Evolutionary conservation across 2,797 vertebrate genomes (phyloP), one percentile per base, ranked within the genome.

Genomic region (Octomys mimax): DNA sequence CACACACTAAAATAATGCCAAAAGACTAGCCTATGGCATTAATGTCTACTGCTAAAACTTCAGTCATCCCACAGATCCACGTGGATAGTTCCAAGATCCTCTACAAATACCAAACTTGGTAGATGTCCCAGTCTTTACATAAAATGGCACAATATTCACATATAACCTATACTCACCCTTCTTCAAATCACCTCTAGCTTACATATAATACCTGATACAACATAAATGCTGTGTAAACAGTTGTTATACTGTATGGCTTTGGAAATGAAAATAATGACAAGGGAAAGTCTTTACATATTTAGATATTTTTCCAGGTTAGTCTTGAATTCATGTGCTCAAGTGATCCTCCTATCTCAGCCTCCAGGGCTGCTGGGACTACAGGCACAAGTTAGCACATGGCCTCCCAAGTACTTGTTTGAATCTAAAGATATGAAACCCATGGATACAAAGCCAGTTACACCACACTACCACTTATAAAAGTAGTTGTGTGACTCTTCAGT

Each of bases 11-110:
- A 86, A 83, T 62, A 71, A 86, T 46, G 24, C 28, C 54, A 31
- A 87, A 80, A 90, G 42, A 89, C 39, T 78, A 80, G 77, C 39
- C 49, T 91, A 83, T 39, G 81, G 81, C 59, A 80, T 59, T 61
- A 68, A 80, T n/a, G n/a, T 33, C 57, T 68, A 73, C 64, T 39
- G 39, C 19, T 83, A 57, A 70, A 31, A 28, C 16, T 36, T 79
- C 52, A 49, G 33, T 11, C 24, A 21, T 39, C 49, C 22, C 83
- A 36, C 46, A 14, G 62, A 36, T 59, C 7, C 64, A 26, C 49
- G 4, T 39, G 52, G 22, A 22, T 14, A 39, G 21, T 46, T 28
- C 61, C 21, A 68, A 68, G 59, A 92, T 21, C 21, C 36, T 9
- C 28, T 77, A 7, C 18, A 39, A 19, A 78, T 62, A 54, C n/a